Percentiles rank a stretch among this genome's conserved stretches.
phyloP scores from a whole-genome alignment of 2,113 vertebrate genomes.

The Oriolus oriolus region DNA sequence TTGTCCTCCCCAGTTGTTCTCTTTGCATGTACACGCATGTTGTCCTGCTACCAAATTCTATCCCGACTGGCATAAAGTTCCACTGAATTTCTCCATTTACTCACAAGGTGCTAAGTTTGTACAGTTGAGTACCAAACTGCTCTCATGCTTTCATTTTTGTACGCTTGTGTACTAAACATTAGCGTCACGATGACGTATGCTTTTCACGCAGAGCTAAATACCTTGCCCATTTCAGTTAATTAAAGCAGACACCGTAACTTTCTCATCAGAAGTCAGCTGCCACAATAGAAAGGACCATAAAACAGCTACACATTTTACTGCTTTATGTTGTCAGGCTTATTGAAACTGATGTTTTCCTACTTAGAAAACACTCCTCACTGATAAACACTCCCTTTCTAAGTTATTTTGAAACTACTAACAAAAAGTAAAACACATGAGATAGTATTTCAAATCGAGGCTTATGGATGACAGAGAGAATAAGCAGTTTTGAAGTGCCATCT shows the following conservation, averaged over 20 bases:
- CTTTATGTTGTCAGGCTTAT: neutral
- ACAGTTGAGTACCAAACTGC: neutral
- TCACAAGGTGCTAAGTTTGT: neutral
- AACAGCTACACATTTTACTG: neutral
- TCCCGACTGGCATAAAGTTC: neutral
- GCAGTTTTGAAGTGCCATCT: neutral
- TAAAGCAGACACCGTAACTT: neutral
- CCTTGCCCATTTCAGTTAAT: neutral
- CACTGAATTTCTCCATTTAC: neutral
- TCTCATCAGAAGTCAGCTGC: neutral
- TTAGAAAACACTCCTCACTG: neutral
- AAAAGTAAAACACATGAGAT: neutral
- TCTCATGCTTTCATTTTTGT: neutral
- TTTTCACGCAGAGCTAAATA: neutral
- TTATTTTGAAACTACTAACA: neutral
- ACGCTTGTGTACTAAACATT: neutral
- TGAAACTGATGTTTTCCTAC: neutral
- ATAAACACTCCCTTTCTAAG: neutral
- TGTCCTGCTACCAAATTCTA: neutral
- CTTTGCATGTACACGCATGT: accelerated
- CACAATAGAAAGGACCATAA: neutral
- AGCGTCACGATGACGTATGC: accelerated
- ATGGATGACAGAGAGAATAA: neutral
- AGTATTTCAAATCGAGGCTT: neutral
- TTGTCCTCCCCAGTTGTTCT: neutral